Conservation (phyloP, 2,797 vertebrate genomes). For the Antennarius maculatus region DNA sequence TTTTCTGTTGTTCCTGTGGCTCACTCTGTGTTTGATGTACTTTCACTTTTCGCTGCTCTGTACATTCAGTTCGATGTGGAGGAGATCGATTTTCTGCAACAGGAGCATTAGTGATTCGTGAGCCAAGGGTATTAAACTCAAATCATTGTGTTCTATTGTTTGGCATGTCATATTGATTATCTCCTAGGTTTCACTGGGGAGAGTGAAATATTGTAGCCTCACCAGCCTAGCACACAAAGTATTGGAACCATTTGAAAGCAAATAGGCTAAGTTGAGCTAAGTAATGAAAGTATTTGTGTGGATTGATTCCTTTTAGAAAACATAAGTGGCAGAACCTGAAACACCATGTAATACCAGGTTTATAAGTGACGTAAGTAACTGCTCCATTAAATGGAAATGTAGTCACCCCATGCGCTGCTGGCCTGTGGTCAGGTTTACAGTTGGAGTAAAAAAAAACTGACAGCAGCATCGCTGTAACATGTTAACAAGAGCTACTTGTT, state of each 20-base stretch:
- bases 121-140: conserved; percentile 85
- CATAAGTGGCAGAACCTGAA: conserved; percentile 21
- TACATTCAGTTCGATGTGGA: conserved; percentile 63
- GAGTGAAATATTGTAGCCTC: conserved; percentile 80
- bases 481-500: conserved; percentile 56
- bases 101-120: conserved; percentile 83
- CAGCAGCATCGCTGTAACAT: conserved; percentile 45
- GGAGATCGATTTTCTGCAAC: conserved; percentile 81
- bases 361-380: neutral
- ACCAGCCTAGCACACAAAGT: conserved; percentile 70
- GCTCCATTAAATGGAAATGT: conserved; percentile 21
- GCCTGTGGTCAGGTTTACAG: conserved; percentile 44
- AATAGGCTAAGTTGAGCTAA: conserved; percentile 65
- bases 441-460: conserved; percentile 39
- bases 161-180: conserved; percentile 86
- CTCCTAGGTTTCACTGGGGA: conserved; percentile 79
- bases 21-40: conserved; percentile 59
- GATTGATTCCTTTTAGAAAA: conserved; percentile 55
- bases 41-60: conserved; percentile 52
- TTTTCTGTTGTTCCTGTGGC: too few species aligned
- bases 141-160: conserved; percentile 84
- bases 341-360: conserved; percentile 4
- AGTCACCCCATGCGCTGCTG: conserved; percentile 28
- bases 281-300: conserved; percentile 61
- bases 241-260: conserved; percentile 71